Percentiles rank a stretch among this genome's conserved stretches.
Evolutionary conservation across 2,888 invertebrate species (phyloP).

Genomic region (Dusona sp.): DNA sequence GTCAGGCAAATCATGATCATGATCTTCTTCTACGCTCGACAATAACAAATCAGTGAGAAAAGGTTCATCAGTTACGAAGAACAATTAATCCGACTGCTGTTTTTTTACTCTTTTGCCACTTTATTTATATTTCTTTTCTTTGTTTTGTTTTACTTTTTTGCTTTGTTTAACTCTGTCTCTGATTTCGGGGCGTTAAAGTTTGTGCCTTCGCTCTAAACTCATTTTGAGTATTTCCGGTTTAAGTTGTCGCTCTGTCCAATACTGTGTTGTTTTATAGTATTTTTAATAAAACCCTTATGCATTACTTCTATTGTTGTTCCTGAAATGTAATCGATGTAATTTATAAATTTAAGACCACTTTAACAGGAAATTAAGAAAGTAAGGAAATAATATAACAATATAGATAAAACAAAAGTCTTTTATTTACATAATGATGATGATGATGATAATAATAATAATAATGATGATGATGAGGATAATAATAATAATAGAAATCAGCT

Average conservation of each 20-base stretch:
- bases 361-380: not conserved
- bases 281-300: constrained; percentile 55
- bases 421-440: constrained; percentile 73
- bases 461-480: constrained; percentile 41
- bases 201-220: constrained; percentile 48
- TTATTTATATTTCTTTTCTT: not conserved
- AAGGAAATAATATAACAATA: constrained; percentile 45
- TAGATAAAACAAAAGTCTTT: constrained; percentile 76
- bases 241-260: constrained; percentile 72
- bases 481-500: constrained; percentile 47
- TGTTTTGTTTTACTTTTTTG: not conserved
- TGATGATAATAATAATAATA: constrained; percentile 27
- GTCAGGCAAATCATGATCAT: constrained; percentile 96
- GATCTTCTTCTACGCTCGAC: constrained; percentile 94
- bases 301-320: constrained; percentile 55
- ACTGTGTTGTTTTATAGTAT: constrained; percentile 54
- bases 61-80: constrained; percentile 55
- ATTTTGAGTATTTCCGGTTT: constrained; percentile 32
- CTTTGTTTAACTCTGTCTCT: constrained; percentile 63
- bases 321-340: constrained; percentile 59
- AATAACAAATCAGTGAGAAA: constrained; percentile 71
- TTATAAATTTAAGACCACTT: constrained; percentile 41
- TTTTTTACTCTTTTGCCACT: not conserved
- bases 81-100: constrained; percentile 44
- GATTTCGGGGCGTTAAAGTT: constrained; percentile 43